Evolutionary conservation across 2,113 vertebrate species (phyloP), one percentile per base, ranked within the genome.

Genomic region (Chionodraco myersi): DNA sequence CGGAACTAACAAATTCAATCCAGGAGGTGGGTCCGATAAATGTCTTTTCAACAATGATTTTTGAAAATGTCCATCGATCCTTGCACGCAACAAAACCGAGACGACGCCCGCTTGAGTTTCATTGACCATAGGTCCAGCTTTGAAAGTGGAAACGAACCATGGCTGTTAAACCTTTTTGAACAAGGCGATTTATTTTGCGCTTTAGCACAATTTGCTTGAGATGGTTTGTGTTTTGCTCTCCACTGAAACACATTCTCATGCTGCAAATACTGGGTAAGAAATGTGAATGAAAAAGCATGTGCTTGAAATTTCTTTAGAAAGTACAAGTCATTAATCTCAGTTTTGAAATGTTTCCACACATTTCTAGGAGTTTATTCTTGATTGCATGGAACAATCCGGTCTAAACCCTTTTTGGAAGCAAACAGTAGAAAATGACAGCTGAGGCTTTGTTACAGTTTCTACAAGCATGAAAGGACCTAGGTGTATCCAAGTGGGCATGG

Each of bases 1-100:
- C 5, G 10, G 9, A 51, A 47, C 5, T 41, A 4, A 0, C 1
- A 64, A 60, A 36, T 44, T 71, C 34, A 53, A 30, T 66, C 64
- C 79, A 65, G 73, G 51, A 41, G 26, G 21, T 0, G 18, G 76
- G 47, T 59, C 67, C 6, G 4, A 6, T 26, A 15, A 9, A 5
- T 8, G 9, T 23, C 44, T 13, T 23, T 74, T 74, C 30, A 26
- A 18, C 11, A 2, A 62, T 4, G 3, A 30, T 10, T 69, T 66
- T 70, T 14, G 12, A 72, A 66, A 63, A 16, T 15, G 48, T 76
- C 60, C 54, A 52, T 21, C 7, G 58, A 69, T 26, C 44, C 36
- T 15, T 14, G 13, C 36, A 48, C 13, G 16, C 10, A 52, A 53
- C 45, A n/a, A 18, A 15, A 47, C 13, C 0, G n/a, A 56, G n/a